Percentiles rank a stretch among this genome's conserved stretches.
phyloP scores from a whole-genome alignment of 1,140 invertebrate genomes.

The Babylonia areolata region DNA sequence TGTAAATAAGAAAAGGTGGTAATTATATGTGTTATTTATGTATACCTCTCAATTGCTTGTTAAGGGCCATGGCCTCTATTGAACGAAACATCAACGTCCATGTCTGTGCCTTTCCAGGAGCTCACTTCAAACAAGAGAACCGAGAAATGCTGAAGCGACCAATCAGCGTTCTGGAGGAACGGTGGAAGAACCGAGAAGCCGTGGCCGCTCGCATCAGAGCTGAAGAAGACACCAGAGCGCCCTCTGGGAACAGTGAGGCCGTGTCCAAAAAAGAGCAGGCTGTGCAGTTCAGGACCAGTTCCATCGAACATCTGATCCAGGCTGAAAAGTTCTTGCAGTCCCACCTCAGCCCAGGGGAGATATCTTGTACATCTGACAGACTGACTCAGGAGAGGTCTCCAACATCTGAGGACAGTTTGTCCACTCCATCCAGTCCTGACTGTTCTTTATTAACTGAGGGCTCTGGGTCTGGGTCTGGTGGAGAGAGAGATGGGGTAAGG shows the following conservation, averaged over 20 bases:
- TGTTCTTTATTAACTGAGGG: neutral
- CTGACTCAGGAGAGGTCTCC: neutral
- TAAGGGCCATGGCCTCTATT: no score
- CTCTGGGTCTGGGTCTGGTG: neutral
- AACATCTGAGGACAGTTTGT: neutral
- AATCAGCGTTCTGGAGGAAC: neutral
- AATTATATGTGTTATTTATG: no score
- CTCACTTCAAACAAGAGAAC: slow-evolving; percentile 12
- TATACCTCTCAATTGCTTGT: no score
- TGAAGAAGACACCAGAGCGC: neutral
- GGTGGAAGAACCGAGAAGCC: slow-evolving; percentile 23
- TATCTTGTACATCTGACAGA: neutral
- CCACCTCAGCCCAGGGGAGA: neutral
- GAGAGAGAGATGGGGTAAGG: neutral
- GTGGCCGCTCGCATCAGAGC: slow-evolving; percentile 11
- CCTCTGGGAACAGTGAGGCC: no score
- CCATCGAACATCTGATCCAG: neutral
- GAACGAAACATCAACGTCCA: no score
- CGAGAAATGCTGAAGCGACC: slow-evolving; percentile 17
- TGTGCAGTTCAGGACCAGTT: neutral
- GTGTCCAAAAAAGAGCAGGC: neutral
- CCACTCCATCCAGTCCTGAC: neutral
- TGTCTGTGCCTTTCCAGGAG: no score
- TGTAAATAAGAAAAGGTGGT: no score
- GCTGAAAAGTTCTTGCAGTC: neutral